Evolutionary conservation across 2,888 invertebrate species (phyloP).

Genomic region (Deladenus siricidicola): DNA sequence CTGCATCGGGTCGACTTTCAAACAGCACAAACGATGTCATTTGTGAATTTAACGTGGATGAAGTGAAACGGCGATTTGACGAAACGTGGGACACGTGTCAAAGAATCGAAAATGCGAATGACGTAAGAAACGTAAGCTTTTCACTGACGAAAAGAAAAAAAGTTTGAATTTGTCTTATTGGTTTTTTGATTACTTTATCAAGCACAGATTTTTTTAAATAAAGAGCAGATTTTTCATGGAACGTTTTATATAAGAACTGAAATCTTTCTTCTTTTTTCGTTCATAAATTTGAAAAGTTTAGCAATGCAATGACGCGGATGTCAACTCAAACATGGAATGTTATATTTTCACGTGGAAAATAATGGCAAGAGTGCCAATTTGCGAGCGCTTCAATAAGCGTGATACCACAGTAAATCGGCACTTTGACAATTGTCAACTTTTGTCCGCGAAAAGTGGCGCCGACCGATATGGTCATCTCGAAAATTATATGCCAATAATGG

Average conservation of each 20-base stretch:
- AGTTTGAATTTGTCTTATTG: no score
- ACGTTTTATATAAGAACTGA: conserved; percentile 7
- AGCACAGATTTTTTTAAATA: conserved; percentile 6
- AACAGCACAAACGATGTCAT: conserved; percentile 8
- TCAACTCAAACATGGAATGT: conserved; percentile 8
- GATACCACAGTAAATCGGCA: neutral
- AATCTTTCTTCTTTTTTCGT: neutral
- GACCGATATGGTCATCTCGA: conserved; percentile 45
- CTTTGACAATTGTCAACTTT: conserved; percentile 37
- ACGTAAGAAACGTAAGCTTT: no score
- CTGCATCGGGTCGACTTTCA: no score
- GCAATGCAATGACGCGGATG: conserved; percentile 2
- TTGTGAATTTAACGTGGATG: conserved; percentile 22
- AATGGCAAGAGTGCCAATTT: conserved; percentile 18
- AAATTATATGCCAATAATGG: conserved; percentile 35
- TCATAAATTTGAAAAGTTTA: neutral
- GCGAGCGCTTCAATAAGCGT: conserved; percentile 18
- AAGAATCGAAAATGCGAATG: conserved; percentile 2
- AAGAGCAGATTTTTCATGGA: neutral
- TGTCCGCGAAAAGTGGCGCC: conserved; percentile 15
- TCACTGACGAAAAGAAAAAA: no score
- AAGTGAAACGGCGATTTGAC: conserved; percentile 23
- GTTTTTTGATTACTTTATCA: no score
- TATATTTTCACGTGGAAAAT: conserved; percentile 18
- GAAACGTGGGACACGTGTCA: conserved; percentile 28